Evolutionary conservation across 2,888 invertebrate species (phyloP).

Genomic region (Heliconius charithonia): DNA sequence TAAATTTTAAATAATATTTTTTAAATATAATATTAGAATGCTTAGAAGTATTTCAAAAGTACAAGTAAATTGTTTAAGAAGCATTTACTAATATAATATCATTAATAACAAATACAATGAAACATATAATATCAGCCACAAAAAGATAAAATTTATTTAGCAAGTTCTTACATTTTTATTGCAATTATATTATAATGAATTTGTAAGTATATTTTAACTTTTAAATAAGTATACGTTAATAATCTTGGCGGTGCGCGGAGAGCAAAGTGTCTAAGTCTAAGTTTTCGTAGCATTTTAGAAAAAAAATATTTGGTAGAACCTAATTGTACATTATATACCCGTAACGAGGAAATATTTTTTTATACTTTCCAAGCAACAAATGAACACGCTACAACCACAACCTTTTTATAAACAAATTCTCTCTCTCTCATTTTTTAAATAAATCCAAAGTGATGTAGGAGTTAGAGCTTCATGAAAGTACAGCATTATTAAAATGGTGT

Average conservation of each 20-base stretch:
- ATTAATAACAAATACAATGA: background rate
- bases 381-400: too few relatives aligned
- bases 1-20: background rate
- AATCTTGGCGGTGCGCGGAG: background rate
- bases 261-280: too few relatives aligned
- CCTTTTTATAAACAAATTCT: too few relatives aligned
- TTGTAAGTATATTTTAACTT: background rate
- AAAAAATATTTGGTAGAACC: too few relatives aligned
- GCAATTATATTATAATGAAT: background rate
- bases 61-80: background rate
- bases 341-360: too few relatives aligned
- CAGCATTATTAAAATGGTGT: too few relatives aligned
- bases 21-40: background rate
- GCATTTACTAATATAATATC: background rate
- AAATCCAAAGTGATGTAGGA: too few relatives aligned
- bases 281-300: too few relatives aligned
- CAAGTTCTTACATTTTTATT: background rate
- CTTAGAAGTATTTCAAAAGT: background rate
- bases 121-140: background rate
- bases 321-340: too few relatives aligned
- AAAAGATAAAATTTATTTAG: background rate
- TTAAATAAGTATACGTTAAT: background rate
- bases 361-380: too few relatives aligned
- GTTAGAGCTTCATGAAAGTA: too few relatives aligned
- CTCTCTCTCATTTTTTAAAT: too few relatives aligned